A percentile compares a stretch with the other conserved stretches of the same genome.
Evolutionary conservation across 2,113 vertebrate genomes (phyloP).

Genomic region (Murina feae): DNA sequence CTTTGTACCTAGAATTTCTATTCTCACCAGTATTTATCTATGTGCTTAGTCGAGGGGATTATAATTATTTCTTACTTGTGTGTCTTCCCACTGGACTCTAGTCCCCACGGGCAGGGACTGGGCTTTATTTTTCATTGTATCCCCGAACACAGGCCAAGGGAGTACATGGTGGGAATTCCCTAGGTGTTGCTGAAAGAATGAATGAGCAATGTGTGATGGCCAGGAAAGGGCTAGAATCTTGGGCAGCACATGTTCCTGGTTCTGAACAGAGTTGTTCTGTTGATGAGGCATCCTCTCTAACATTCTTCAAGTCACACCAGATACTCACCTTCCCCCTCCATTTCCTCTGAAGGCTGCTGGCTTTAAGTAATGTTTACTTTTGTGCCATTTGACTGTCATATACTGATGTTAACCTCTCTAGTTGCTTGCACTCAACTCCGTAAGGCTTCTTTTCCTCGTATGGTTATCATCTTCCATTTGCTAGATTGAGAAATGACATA

Average conservation of each 20-base stretch:
- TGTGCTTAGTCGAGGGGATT: background rate
- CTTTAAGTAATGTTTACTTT: background rate
- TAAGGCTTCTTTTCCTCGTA: conserved; percentile 16
- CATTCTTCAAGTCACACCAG: background rate
- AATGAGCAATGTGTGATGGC: background rate
- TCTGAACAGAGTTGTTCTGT: background rate
- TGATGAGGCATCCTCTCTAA: background rate
- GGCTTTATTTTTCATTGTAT: background rate
- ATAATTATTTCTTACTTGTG: background rate
- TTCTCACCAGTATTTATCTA: background rate
- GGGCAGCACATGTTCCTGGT: background rate
- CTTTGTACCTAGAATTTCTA: background rate
- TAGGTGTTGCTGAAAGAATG: background rate
- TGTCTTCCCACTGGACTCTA: background rate
- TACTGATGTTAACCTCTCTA: background rate
- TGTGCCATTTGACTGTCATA: background rate
- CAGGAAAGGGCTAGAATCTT: background rate
- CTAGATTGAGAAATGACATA: conserved; percentile 29
- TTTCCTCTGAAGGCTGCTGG: background rate
- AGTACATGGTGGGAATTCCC: background rate
- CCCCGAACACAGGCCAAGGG: background rate
- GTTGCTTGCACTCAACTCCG: background rate
- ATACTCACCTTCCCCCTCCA: background rate
- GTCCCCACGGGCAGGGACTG: background rate
- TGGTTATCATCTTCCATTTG: conserved; percentile 29